Evolutionary conservation across 2,113 vertebrate genomes (phyloP).

Genomic region (Polypterus senegalus): DNA sequence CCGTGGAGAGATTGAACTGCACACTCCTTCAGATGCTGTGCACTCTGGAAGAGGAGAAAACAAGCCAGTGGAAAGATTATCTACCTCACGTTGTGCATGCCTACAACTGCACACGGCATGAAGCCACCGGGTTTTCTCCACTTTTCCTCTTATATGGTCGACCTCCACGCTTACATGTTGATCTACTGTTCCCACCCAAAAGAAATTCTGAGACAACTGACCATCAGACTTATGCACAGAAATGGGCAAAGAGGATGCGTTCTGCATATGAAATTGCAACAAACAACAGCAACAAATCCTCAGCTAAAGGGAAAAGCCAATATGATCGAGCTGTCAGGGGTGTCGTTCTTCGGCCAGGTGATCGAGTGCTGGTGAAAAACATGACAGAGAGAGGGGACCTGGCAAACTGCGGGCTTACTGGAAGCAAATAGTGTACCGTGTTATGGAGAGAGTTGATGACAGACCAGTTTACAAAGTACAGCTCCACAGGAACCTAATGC

Average conservation of each 20-base stretch:
- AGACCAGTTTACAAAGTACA: neutral
- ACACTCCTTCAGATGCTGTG: slow-evolving; percentile 14
- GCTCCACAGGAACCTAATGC: slow-evolving; percentile 1
- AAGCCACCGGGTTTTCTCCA: slow-evolving; percentile 1
- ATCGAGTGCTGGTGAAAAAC: slow-evolving; percentile 5
- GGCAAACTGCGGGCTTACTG: slow-evolving; percentile 16
- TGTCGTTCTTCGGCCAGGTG: neutral
- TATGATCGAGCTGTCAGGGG: slow-evolving; percentile 6
- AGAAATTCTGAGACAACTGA: slow-evolving; percentile 6
- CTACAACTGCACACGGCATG: slow-evolving; percentile 11
- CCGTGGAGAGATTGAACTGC: slow-evolving; percentile 20
- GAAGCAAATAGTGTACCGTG: slow-evolving; percentile 11
- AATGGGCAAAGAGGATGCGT: slow-evolving; percentile 7
- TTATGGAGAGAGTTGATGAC: slow-evolving; percentile 7
- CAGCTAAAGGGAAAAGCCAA: neutral
- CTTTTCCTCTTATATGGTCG: slow-evolving; percentile 8
- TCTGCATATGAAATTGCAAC: slow-evolving; percentile 6
- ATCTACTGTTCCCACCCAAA: slow-evolving; percentile 10
- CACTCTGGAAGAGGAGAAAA: slow-evolving; percentile 6
- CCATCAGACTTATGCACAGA: slow-evolving; percentile 5
- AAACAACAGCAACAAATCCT: neutral
- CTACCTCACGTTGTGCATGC: slow-evolving; percentile 11
- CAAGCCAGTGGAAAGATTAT: slow-evolving; percentile 9
- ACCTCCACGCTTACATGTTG: neutral
- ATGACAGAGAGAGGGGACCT: slow-evolving; percentile 10